These are phyloP conservation scores for Cathartes aura DNA, from an alignment of 2,113 vertebrate genomes.

Conservation along the genomic window DNA sequence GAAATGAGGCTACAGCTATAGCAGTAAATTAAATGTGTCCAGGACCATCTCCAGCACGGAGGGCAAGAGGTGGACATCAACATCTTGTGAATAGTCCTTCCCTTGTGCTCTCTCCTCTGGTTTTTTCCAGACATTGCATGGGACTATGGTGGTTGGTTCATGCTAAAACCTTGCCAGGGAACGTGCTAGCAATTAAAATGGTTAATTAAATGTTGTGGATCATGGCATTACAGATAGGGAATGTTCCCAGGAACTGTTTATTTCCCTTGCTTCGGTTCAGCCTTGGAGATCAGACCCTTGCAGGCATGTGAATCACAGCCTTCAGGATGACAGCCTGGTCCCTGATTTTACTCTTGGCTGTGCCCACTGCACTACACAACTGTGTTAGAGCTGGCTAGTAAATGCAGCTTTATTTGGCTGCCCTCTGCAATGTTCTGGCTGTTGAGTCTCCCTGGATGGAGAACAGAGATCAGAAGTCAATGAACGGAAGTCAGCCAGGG, in stretches of 20 bases:
- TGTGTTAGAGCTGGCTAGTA: background rate
- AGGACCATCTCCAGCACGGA: background rate
- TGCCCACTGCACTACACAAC: background rate
- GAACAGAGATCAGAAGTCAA: background rate
- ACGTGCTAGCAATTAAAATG: background rate
- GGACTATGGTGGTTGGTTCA: background rate
- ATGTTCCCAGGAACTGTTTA: background rate
- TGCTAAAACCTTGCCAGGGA: background rate
- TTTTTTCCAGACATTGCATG: background rate
- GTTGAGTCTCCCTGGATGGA: background rate
- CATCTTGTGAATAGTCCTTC: background rate
- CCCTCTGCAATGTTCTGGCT: background rate
- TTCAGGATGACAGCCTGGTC: background rate
- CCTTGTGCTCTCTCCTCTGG: no score
- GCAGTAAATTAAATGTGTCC: background rate
- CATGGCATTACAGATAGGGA: background rate
- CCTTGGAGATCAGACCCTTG: background rate
- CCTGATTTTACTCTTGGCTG: background rate
- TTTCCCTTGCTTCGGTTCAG: background rate
- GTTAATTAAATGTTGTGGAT: background rate
- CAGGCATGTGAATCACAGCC: background rate
- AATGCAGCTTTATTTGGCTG: background rate
- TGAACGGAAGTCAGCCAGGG: background rate
- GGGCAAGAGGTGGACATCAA: background rate
- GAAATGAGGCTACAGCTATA: background rate